Conservation (phyloP, 1,140 invertebrate genomes). For the Aphelinus certus region DNA sequence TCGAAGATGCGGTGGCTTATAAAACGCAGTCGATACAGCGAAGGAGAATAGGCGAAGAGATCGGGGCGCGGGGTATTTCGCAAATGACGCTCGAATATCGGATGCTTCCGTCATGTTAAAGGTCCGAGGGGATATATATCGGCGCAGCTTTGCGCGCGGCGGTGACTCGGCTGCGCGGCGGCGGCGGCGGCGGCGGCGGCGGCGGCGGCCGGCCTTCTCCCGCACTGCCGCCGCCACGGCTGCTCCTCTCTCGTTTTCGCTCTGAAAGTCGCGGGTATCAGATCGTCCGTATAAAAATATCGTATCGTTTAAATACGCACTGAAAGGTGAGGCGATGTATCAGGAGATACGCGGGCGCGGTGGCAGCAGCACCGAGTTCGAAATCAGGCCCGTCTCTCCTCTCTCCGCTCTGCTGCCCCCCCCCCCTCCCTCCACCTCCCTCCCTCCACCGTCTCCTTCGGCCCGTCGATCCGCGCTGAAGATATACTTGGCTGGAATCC, state of each 20-base stretch:
- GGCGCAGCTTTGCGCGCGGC: constrained; percentile 40
- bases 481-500: constrained; percentile 66
- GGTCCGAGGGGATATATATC: constrained; percentile 43
- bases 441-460: constrained; percentile 41
- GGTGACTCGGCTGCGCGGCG: constrained; percentile 43
- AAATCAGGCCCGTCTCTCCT: constrained; percentile 25
- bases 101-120: constrained; percentile 61
- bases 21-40: neutral
- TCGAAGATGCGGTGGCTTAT: no score
- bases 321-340: constrained; percentile 68
- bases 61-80: constrained; percentile 45
- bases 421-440: neutral
- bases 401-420: constrained; percentile 36
- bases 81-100: constrained; percentile 54
- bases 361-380: constrained; percentile 54
- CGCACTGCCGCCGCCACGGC: constrained; percentile 29
- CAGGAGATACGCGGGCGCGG: constrained; percentile 65
- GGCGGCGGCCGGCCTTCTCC: constrained; percentile 28
- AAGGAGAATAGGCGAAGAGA: constrained; percentile 33
- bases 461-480: constrained; percentile 63
- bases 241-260: constrained; percentile 43
- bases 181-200: constrained; percentile 39
- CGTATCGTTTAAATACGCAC: constrained; percentile 69
- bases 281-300: constrained; percentile 68
- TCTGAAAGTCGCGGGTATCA: constrained; percentile 63